Evolutionary conservation across 2,888 invertebrate genomes (phyloP).

Genomic region (Acanthosepion esculentum): DNA sequence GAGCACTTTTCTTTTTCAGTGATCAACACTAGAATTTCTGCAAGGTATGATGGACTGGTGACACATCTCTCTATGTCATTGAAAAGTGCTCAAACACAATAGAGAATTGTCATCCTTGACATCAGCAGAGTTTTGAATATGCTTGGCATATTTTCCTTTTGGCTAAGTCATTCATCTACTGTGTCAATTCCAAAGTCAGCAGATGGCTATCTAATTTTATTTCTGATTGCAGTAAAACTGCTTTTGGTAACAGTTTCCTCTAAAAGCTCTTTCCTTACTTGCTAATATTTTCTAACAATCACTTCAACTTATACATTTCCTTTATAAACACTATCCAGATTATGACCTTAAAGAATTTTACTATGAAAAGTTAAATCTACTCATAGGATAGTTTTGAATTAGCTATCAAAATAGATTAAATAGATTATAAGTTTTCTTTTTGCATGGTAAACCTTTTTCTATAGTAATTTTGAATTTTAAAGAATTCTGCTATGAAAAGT

Average conservation of each 20-base stretch:
- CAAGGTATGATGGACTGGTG: no score
- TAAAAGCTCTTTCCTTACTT: neutral
- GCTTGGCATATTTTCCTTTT: neutral
- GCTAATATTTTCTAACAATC: neutral
- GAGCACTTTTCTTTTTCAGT: neutral
- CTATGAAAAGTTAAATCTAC: neutral
- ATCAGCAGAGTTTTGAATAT: no score
- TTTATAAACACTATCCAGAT: neutral
- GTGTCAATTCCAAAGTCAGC: neutral
- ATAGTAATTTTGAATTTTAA: no score
- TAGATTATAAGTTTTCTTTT: no score
- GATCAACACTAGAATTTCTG: neutral
- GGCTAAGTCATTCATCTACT: neutral
- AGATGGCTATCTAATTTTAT: neutral
- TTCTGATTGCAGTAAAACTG: neutral
- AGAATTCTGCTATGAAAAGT: neutral
- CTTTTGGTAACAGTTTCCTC: neutral
- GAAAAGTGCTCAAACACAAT: no score
- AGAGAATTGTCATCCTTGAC: no score
- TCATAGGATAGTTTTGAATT: neutral
- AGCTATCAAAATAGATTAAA: no score
- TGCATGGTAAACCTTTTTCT: no score
- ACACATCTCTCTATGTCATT: no score
- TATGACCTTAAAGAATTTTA: no score
- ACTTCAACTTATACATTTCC: neutral